A percentile compares a stretch with the other conserved stretches of the same genome.
Conservation (phyloP, 2,113 vertebrate genomes). For the Paramormyrops kingsleyae region DNA sequence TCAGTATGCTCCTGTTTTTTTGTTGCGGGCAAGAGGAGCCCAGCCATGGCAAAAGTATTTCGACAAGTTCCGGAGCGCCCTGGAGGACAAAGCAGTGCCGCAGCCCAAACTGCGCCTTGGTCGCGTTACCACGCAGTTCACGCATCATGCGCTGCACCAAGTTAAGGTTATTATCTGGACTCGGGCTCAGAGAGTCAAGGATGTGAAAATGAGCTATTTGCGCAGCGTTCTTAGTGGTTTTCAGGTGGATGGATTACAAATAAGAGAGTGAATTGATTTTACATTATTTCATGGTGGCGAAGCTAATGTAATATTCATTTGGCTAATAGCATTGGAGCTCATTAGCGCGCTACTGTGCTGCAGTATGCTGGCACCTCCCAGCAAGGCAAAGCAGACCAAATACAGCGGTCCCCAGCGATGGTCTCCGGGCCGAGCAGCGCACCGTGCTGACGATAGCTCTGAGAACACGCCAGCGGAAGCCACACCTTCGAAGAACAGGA, state of each 20-base stretch:
- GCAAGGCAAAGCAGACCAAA: not conserved
- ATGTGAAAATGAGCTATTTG: not conserved
- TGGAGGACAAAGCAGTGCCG: not conserved
- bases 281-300: not conserved
- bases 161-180: not conserved
- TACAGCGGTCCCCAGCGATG: not conserved
- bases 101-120: not conserved
- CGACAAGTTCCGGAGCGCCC: not conserved
- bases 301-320: slow-evolving; percentile 29
- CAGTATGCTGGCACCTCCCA: not conserved
- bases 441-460: slow-evolving; percentile 4
- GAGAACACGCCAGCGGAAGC: slow-evolving; percentile 27
- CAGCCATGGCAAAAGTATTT: not conserved
- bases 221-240: not conserved
- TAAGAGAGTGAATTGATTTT: slow-evolving; percentile 20
- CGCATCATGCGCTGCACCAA: slow-evolving; percentile 2
- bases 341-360: not conserved
- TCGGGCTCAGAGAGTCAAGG: too few species aligned
- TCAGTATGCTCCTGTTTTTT: not conserved
- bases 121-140: not conserved
- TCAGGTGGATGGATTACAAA: slow-evolving; percentile 21
- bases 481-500: slow-evolving; percentile 23
- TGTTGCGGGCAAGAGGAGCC: not conserved
- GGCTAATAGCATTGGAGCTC: slow-evolving; percentile 23
- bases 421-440: not conserved